Conservation (phyloP, 1,140 invertebrate species). For the Oscheius sp. region DNA sequence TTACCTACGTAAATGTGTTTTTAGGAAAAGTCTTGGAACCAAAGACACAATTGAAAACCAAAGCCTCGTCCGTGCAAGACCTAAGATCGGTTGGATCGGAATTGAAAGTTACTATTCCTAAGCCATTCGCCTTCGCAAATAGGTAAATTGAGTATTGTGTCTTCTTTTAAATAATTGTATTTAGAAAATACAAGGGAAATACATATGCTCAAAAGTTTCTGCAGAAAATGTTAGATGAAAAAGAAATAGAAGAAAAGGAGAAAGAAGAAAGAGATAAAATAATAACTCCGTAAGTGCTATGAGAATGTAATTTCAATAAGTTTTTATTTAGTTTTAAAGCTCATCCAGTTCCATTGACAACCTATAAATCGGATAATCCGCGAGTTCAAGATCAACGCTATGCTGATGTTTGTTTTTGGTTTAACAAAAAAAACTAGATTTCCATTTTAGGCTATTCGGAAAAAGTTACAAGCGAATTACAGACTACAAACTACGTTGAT, state of each 20-base stretch:
- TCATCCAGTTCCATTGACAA: neutral
- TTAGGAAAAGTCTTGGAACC: no score
- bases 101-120: neutral
- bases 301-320: neutral
- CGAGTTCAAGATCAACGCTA: neutral
- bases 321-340: neutral
- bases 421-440: neutral
- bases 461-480: neutral
- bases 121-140: neutral
- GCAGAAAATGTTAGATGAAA: neutral
- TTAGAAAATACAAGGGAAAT: neutral
- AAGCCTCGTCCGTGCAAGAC: neutral
- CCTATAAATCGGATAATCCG: slow-evolving; percentile 1
- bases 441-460: slow-evolving; percentile 6
- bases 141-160: neutral
- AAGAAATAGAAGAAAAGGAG: neutral
- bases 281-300: no score
- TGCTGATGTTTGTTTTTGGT: neutral
- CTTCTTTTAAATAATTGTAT: neutral
- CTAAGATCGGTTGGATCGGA: neutral
- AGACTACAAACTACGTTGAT: neutral
- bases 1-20: no score
- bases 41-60: neutral
- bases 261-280: no score
- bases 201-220: slow-evolving; percentile 1